Evolutionary conservation across 2,888 invertebrate species (phyloP).

Genomic region (Tetanocera ferruginea): DNA sequence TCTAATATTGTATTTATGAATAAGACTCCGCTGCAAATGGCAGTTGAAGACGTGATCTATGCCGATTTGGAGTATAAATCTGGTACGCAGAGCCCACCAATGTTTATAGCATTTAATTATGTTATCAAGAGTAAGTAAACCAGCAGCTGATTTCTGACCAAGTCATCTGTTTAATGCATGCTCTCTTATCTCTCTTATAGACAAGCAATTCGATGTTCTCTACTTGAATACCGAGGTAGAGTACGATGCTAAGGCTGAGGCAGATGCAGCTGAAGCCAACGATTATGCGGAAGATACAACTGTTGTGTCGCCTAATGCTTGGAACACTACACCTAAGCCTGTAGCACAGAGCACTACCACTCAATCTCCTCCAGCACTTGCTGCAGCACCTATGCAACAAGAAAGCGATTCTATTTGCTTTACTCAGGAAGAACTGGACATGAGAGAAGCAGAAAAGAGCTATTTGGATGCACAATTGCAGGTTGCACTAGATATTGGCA

Average conservation of each 20-base stretch:
- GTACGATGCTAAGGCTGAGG: not conserved
- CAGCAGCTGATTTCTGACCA: not conserved
- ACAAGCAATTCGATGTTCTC: constrained; percentile 21
- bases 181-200: not conserved
- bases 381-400: not conserved
- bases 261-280: not conserved
- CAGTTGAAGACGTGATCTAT: not conserved
- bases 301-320: not conserved
- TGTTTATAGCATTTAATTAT: constrained; percentile 1
- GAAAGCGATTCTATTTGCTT: not conserved
- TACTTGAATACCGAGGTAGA: not conserved
- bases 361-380: not conserved
- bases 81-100: not conserved
- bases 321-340: not conserved
- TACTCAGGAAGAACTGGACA: no score
- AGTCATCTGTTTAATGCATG: not conserved
- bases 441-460: not conserved
- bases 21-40: not conserved
- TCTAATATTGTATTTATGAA: not conserved
- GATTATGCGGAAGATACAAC: not conserved
- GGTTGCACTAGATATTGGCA: not conserved
- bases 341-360: not conserved
- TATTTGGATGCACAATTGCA: constrained; percentile 5
- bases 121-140: constrained; percentile 10
- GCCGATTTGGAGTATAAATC: not conserved